Conservation (phyloP, 2,888 invertebrate species). For the Idaea aversata region DNA sequence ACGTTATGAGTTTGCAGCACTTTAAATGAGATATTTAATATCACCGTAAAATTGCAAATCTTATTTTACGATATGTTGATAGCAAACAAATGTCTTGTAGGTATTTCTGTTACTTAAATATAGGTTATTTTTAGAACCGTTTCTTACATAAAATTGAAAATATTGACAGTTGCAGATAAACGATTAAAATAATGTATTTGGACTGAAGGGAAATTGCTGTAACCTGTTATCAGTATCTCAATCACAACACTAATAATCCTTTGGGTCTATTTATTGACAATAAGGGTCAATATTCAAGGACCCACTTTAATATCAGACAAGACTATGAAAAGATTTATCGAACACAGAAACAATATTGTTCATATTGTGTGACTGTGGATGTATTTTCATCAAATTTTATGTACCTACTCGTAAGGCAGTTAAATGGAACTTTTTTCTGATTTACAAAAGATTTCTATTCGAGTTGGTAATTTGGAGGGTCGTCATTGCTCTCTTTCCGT, state of each 20-base stretch:
- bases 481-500: slow-evolving; percentile 26
- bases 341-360: slow-evolving; percentile 41
- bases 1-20: background rate
- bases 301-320: slow-evolving; percentile 23
- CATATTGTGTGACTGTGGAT: slow-evolving; percentile 43
- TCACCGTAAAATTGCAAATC: background rate
- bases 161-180: background rate
- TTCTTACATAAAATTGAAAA: background rate
- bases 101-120: background rate
- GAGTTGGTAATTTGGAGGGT: slow-evolving; percentile 34
- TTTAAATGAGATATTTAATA: background rate
- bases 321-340: slow-evolving; percentile 32
- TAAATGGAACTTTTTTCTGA: slow-evolving; percentile 56
- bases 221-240: background rate
- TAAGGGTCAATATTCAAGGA: slow-evolving; percentile 23
- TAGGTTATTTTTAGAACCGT: background rate
- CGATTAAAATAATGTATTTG: background rate
- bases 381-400: slow-evolving; percentile 55
- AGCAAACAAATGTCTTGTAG: background rate
- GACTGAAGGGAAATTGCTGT: background rate
- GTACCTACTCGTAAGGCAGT: slow-evolving; percentile 44
- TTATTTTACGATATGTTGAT: background rate
- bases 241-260: slow-evolving; percentile 3
- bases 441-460: slow-evolving; percentile 47
- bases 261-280: slow-evolving; percentile 19